phyloP scores from a whole-genome alignment of 1,140 invertebrate genomes.

The Grapholita molesta region DNA sequence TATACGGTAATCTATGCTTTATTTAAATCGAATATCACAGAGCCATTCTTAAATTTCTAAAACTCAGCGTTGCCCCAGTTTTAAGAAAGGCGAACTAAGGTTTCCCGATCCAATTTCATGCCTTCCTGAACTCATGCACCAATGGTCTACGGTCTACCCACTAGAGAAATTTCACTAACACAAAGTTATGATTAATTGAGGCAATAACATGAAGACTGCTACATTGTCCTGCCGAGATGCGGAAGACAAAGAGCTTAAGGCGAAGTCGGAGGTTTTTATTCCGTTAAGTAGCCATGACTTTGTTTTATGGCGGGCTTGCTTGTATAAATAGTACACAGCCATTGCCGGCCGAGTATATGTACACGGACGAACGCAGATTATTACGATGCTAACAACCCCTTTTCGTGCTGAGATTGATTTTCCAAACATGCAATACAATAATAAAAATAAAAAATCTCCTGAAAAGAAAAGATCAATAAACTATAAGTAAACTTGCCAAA shows the following conservation, averaged over 20 bases:
- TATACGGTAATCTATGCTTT: not conserved
- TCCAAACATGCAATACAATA: too few species aligned
- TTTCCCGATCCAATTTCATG: slow-evolving; percentile 74
- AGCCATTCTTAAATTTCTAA: slow-evolving; percentile 45
- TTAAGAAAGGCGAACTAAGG: slow-evolving; percentile 57
- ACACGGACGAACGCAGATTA: too few species aligned
- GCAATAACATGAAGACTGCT: slow-evolving; percentile 63
- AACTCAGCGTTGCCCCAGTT: slow-evolving; percentile 59
- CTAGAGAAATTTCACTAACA: slow-evolving; percentile 73
- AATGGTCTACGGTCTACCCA: slow-evolving; percentile 61
- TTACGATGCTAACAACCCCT: too few species aligned
- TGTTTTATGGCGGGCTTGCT: not conserved
- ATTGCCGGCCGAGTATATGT: too few species aligned
- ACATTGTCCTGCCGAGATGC: slow-evolving; percentile 40
- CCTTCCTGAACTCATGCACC: slow-evolving; percentile 63
- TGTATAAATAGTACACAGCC: not conserved
- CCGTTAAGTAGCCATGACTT: not conserved
- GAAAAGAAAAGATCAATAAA: too few species aligned
- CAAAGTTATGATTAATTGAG: slow-evolving; percentile 76
- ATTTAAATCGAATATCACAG: not conserved
- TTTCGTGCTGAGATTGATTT: too few species aligned
- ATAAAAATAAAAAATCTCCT: too few species aligned
- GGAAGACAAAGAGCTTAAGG: slow-evolving; percentile 31
- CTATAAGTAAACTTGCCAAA: too few species aligned
- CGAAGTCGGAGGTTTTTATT: not conserved